These are phyloP conservation scores for Carassius carassius DNA, from an alignment of 2,113 vertebrate species.

Conservation along the genomic window DNA sequence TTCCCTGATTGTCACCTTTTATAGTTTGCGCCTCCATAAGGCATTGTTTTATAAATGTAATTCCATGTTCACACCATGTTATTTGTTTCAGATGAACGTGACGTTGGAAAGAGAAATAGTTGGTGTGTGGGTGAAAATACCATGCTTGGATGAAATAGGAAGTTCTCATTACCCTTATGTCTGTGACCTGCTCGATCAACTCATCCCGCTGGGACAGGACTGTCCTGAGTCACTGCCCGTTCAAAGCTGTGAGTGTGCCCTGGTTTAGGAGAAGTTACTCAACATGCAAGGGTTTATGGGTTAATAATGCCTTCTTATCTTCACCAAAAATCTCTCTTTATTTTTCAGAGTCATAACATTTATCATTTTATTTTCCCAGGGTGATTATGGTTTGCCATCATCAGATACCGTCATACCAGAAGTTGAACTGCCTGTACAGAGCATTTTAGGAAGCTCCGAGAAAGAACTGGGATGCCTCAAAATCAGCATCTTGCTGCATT, in stretches of 20 bases:
- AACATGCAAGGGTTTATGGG: neutral
- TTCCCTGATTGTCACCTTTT: neutral
- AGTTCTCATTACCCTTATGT: slow-evolving; percentile 83
- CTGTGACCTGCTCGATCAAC: slow-evolving; percentile 74
- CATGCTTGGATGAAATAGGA: slow-evolving; percentile 85
- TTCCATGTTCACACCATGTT: no score
- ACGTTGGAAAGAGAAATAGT: slow-evolving; percentile 84
- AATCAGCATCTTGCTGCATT: slow-evolving; percentile 71
- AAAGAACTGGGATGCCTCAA: slow-evolving; percentile 81
- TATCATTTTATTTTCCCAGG: slow-evolving; percentile 70
- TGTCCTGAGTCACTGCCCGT: slow-evolving; percentile 94
- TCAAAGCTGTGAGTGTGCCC: slow-evolving; percentile 82
- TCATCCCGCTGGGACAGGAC: slow-evolving; percentile 81
- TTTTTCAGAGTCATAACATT: neutral
- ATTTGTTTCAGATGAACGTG: slow-evolving; percentile 73
- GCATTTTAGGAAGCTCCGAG: slow-evolving; percentile 56
- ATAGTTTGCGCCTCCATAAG: neutral
- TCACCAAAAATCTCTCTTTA: neutral
- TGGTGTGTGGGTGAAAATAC: slow-evolving; percentile 87
- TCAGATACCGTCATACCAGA: slow-evolving; percentile 79
- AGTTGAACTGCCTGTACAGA: slow-evolving; percentile 81
- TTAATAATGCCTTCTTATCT: no score
- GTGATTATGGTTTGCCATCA: slow-evolving; percentile 84
- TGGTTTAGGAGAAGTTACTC: neutral
- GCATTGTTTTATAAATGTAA: no score